A percentile compares a stretch with the other conserved stretches of the same genome.
Evolutionary conservation across 1,140 invertebrate genomes (phyloP).

Genomic region (Leptopilina boulardi): DNA sequence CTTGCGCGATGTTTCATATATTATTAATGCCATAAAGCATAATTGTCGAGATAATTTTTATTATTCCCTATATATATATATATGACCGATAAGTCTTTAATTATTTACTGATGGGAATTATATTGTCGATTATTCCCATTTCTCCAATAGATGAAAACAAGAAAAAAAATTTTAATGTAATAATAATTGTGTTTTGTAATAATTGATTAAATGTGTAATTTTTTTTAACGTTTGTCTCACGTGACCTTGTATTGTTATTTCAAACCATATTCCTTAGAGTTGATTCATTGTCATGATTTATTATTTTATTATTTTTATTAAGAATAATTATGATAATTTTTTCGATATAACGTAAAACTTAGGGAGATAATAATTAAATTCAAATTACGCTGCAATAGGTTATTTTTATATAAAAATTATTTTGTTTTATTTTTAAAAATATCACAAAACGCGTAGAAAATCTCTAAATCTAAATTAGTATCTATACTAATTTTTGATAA

Average conservation of each 20-base stretch:
- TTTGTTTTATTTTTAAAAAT: too few species aligned
- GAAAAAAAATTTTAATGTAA: background rate
- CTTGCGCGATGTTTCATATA: slow-evolving; percentile 10
- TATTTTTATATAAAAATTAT: slow-evolving; percentile 5
- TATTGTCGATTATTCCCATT: slow-evolving; percentile 1
- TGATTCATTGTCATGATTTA: slow-evolving; percentile 16
- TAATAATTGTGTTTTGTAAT: slow-evolving; percentile 20
- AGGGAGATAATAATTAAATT: background rate
- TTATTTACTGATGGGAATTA: slow-evolving; percentile 22
- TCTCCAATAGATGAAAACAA: background rate
- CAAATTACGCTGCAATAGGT: background rate
- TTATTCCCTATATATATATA: background rate
- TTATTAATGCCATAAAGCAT: background rate
- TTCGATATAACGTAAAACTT: background rate
- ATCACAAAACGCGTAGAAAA: too few species aligned
- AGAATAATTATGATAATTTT: slow-evolving; percentile 7
- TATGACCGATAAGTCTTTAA: slow-evolving; percentile 11
- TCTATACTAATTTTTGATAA: too few species aligned
- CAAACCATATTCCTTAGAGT: background rate
- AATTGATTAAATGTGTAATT: slow-evolving; percentile 13
- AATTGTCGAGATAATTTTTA: slow-evolving; percentile 24
- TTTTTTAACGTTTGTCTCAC: background rate
- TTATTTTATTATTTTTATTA: slow-evolving; percentile 23
- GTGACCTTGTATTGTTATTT: slow-evolving; percentile 23
- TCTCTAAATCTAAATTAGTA: too few species aligned